Base-by-base conservation (phyloP, 1,140 invertebrate genomes). In the Sarcophaga peregrina region DNA sequence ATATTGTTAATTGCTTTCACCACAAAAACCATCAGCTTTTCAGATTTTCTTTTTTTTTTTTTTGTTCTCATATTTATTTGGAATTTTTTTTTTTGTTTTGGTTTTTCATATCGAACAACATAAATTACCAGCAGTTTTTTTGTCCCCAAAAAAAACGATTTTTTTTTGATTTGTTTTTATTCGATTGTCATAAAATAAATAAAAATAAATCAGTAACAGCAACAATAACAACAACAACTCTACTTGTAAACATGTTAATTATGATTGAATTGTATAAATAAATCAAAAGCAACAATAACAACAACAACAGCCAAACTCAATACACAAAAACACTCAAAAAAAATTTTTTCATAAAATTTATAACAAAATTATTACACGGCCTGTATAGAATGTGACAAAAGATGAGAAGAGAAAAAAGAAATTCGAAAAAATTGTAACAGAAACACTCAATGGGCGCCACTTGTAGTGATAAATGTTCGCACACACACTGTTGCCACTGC, bases 241-340 rank as follows among this genome's bases (percentile, higher is more conserved):
- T 76, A 20, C 75, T 78, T 78, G 75, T 78, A 78, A 78, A 78
- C 75, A 78, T 78, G 75, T 78, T 78, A 78, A 78, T 78, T 78
- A 78, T 78, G 75, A 78, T 78, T 78, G 75, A 78, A 78, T 78
- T 78, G 75, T 78, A 17, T 78, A 78, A 78, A 78, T 78, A 78
- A 78, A 78, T 78, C 1, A 1, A 37, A 37, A 37, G 25, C 25
- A 37, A 37, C 25, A 37, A 37, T 4, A 37, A 37, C 25, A 37
- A 37, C 25, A 37, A 37, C 25, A 37, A 37, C 25, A 37, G 25
- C 25, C 4, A n/a, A n/a, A n/a, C 4, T 37, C 25, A 4, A 37
- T 2, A 37, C 47, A 78, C 47, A 25, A 50, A 52, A 9, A 78
- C 50, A 68, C 8, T n/a, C 8, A 62, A 62, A 62, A 62, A 62